These are phyloP conservation scores for Ornithoptera priamus DNA, from an alignment of 2,888 invertebrate genomes.

Conservation along the genomic window DNA sequence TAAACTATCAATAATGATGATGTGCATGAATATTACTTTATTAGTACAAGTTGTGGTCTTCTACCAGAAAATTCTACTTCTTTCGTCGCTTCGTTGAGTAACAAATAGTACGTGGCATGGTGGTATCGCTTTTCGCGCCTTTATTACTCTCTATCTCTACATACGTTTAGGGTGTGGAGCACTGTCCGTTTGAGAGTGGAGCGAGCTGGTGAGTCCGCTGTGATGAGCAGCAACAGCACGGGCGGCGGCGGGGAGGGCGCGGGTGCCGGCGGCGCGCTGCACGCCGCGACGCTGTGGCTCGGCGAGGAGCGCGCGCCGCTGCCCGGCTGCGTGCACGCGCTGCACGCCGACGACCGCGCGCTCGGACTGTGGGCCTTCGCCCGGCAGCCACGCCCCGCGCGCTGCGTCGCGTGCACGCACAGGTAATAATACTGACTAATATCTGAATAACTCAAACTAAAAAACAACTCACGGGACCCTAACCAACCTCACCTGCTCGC, in stretches of 20 bases:
- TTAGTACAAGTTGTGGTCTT: too few relatives aligned
- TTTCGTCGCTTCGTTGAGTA: too few relatives aligned
- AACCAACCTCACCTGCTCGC: too few relatives aligned
- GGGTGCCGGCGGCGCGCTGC: constrained; percentile 47
- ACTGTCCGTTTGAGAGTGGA: constrained; percentile 85
- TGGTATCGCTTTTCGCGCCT: too few relatives aligned
- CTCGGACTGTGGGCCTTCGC: constrained; percentile 95
- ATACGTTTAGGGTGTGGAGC: constrained; percentile 79
- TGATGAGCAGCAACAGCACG: constrained; percentile 51
- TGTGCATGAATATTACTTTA: too few relatives aligned
- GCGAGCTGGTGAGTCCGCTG: constrained; percentile 47
- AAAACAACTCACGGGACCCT: too few relatives aligned
- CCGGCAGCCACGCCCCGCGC: constrained; percentile 80
- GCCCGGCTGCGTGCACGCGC: constrained; percentile 90
- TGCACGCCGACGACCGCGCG: constrained; percentile 87
- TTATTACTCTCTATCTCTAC: background rate
- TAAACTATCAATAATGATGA: too few relatives aligned
- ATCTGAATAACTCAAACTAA: too few relatives aligned
- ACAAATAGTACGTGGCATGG: too few relatives aligned
- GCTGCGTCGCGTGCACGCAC: constrained; percentile 89
- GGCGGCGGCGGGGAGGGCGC: constrained; percentile 2
- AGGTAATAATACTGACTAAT: constrained; percentile 70
- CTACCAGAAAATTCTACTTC: too few relatives aligned
- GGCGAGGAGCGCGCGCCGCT: constrained; percentile 72
- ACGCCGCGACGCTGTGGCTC: constrained; percentile 57